A percentile compares a stretch with the other conserved stretches of the same genome.
phyloP scores from a whole-genome alignment of 1,140 invertebrate species.

The Chironomus striatipennis region DNA sequence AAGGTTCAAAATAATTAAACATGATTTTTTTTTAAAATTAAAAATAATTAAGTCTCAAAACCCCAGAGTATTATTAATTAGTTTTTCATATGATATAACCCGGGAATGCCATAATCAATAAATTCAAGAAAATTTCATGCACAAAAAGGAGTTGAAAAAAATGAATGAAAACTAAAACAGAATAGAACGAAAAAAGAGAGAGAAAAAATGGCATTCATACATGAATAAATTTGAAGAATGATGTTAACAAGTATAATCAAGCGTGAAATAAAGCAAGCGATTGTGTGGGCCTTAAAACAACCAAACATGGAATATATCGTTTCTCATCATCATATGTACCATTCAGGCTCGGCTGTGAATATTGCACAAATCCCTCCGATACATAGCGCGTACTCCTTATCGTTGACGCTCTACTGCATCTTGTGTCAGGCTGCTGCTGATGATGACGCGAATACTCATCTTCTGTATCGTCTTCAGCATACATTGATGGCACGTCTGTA shows the following conservation, averaged over 20 bases:
- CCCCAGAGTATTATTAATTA: too few relatives aligned
- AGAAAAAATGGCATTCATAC: neutral
- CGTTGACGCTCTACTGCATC: slow-evolving; percentile 30
- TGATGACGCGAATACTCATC: slow-evolving; percentile 31
- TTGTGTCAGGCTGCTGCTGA: slow-evolving; percentile 22
- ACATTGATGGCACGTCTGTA: slow-evolving; percentile 40
- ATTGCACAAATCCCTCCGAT: slow-evolving; percentile 41
- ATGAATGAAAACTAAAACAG: neutral
- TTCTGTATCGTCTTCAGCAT: slow-evolving; percentile 39
- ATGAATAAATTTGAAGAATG: neutral
- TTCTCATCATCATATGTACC: slow-evolving; percentile 30
- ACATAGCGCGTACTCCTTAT: slow-evolving; percentile 35
- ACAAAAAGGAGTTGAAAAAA: neutral
- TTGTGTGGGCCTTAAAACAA: slow-evolving; percentile 12
- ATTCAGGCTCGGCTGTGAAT: slow-evolving; percentile 40
- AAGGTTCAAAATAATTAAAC: too few relatives aligned
- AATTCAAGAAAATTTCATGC: too few relatives aligned
- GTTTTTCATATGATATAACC: too few relatives aligned
- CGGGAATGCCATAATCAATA: too few relatives aligned
- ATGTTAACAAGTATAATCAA: slow-evolving; percentile 9
- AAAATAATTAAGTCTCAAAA: too few relatives aligned
- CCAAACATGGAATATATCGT: slow-evolving; percentile 12
- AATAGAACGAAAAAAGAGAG: neutral
- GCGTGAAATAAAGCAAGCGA: slow-evolving; percentile 11
- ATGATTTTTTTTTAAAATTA: too few relatives aligned